Conservation (phyloP, 2,797 vertebrate species). For the Sebastes steindachneri region DNA sequence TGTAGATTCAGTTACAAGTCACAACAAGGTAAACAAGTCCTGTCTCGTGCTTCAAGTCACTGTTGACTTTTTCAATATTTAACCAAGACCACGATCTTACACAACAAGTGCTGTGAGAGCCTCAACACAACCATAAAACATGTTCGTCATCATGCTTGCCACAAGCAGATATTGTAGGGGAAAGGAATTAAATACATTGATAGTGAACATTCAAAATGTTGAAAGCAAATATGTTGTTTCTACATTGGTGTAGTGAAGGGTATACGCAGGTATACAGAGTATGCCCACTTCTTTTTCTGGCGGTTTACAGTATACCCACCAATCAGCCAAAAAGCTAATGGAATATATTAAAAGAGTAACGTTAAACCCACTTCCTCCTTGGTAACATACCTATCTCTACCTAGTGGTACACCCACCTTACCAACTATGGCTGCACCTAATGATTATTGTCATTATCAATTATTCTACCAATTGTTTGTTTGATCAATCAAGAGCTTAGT, state of each 20-base stretch:
- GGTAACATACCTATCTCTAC: too few species aligned
- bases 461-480: background rate
- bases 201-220: background rate
- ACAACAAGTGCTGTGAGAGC: background rate
- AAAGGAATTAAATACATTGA: background rate
- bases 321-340: accelerated
- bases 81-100: too few species aligned
- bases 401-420: too few species aligned
- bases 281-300: too few species aligned
- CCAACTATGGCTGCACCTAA: background rate
- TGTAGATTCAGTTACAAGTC: background rate
- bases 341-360: too few species aligned
- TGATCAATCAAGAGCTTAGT: background rate
- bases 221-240: background rate
- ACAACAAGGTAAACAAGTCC: background rate
- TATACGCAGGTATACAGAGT: too few species aligned
- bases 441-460: background rate
- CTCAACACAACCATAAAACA: background rate
- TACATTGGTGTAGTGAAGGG: too few species aligned
- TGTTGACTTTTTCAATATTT: too few species aligned
- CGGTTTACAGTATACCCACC: too few species aligned
- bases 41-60: background rate
- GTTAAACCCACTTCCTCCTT: too few species aligned
- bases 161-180: background rate
- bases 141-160: background rate